Base-by-base conservation (phyloP, 92 coral and sea anemone species). In the Porites evermanni region DNA sequence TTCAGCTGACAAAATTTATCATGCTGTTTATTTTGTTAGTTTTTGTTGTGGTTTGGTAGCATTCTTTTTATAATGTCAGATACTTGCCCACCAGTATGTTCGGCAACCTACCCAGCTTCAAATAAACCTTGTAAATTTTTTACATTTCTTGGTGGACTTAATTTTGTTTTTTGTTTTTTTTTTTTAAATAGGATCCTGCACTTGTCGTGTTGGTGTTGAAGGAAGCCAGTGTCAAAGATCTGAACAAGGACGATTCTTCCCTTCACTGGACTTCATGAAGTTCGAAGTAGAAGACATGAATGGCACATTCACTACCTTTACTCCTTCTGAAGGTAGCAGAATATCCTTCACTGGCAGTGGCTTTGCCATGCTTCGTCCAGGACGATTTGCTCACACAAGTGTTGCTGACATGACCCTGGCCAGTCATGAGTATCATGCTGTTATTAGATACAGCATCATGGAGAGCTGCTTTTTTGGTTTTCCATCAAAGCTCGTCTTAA, bases 161-260 rank as follows among this genome's bases (percentile, higher is more conserved):
- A 20, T 58, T 1, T 77, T 12, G 14, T 21, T 10, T 16, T 8
- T 38, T 4, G 50, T 44, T 13, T 47, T 2, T 72, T 69, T 47
- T 56, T 24, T n/a, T 54, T 56, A 12, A 54, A 18, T 72, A 96
- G 98, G 98, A 71, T 69, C 91, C 52, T 96, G 98, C 69, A 51
- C 59, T 11, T 96, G 98, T 44, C 94, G 98, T 17, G 86, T 17
- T 38, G 97, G 95, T 47, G 91, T 96, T 24, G 96, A 88, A 83
- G 96, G 94, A 12, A 83, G 74, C 20, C 20, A 53, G 61, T 96
- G 98, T 66, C 77, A 87, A 51, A 72, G 78, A 70, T 59, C 96
- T 10, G 64, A 66, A 56, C 84, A 77, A 2, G 93, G 93, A 38
- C 79, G 67, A 54, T 96, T 96, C 77, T 90, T 79, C 69, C 98